Evolutionary conservation across 1,140 invertebrate genomes (phyloP), one percentile per base, ranked within the genome.

Genomic region (Eriocheir sinensis): DNA sequence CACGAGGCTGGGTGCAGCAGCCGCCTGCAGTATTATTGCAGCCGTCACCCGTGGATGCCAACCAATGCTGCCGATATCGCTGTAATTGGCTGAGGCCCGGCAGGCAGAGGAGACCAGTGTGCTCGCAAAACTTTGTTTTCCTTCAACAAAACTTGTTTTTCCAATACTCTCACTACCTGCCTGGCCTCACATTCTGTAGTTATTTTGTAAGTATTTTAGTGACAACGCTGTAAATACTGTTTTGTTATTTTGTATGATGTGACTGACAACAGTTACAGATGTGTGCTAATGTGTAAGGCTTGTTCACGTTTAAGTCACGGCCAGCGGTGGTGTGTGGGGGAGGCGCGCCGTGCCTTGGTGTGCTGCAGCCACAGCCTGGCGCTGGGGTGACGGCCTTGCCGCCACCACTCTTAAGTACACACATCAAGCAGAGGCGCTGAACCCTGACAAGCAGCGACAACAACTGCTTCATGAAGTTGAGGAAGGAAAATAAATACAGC

Each of bases 121-220:
- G 27, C 15, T 53, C 1, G n/a, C 12, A 53, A 32, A 53, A 40
- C 41, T 89, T 89, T 53, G 27, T 53, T 53, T 53, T 21, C 88
- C 12, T 34, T 36, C 38, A 41, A 27, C 41, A 27, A 72, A 30
- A 72, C 53, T 72, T 72, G 2, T 36, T 27, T 41, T 27, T 41
- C 38, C 2, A 72, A 32, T 41, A 53, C 15, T 90, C 32, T 38
- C 27, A 30, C 44, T 21, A 8, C 53, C 30, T 32, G 85, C 2
- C 2, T 88, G 32, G 53, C 38, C 48, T 36, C 41, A 12, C 12
- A 32, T 85, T 32, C 30, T 38, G n/a, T 85, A 34, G 40, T 48
- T 92, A 53, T 92, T 85, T 85, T 92, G 80, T 85, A 92, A 86
- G 79, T 92, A 92, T 92, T 48, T 48, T 34, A 92, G 34, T 41